Percentiles rank a stretch among this genome's conserved stretches.
Evolutionary conservation across 2,888 invertebrate species (phyloP).

Genomic region (Lacanobia oleracea): DNA sequence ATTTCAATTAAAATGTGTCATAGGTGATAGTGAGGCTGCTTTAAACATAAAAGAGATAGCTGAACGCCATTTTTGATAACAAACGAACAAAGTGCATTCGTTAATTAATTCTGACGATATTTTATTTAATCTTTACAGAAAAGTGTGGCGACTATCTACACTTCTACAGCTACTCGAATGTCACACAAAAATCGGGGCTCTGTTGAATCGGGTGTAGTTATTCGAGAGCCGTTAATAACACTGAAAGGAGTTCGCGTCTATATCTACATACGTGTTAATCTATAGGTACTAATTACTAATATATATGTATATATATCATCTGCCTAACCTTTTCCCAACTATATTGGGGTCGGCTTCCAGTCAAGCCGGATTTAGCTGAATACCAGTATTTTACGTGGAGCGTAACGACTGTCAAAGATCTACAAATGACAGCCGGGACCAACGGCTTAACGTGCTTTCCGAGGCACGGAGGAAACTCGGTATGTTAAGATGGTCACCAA

Average conservation of each 20-base stretch:
- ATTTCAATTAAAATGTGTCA: conserved; percentile 56
- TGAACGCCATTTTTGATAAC: conserved; percentile 55
- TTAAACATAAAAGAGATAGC: conserved; percentile 47
- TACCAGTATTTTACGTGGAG: no score
- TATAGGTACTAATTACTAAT: no score
- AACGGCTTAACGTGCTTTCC: no score
- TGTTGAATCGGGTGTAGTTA: conserved; percentile 4
- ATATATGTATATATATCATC: no score
- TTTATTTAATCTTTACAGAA: conserved; percentile 33
- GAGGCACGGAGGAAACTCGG: no score
- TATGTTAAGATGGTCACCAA: no score
- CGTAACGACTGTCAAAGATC: no score
- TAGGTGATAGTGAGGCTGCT: conserved; percentile 45
- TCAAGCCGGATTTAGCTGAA: no score
- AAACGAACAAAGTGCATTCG: conserved; percentile 48
- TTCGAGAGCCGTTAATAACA: conserved; percentile 19
- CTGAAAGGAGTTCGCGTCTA: conserved; percentile 3
- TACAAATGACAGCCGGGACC: no score
- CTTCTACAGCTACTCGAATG: conserved; percentile 3
- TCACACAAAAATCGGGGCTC: conserved; percentile 2
- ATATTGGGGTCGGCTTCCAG: no score
- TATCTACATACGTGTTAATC: background rate
- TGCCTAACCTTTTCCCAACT: no score
- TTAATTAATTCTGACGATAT: conserved; percentile 48
- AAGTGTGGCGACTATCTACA: conserved; percentile 17